Evolutionary conservation across 1,140 invertebrate species (phyloP), one percentile per base, ranked within the genome.

Genomic region (Pseudomyrmex cubaensis): DNA sequence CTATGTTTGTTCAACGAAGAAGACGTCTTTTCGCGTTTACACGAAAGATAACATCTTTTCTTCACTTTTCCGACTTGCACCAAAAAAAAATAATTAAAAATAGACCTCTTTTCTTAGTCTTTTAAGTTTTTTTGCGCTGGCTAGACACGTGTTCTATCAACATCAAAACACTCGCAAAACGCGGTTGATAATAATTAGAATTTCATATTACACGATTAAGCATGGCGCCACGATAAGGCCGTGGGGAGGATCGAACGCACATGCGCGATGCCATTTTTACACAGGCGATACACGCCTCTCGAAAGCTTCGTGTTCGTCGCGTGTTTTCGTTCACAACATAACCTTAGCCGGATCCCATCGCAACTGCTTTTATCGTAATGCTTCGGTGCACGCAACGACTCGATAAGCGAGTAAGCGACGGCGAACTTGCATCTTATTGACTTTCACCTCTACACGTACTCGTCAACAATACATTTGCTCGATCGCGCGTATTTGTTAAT

Each of bases 191-290:
- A 25, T 75, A 64, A 25, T 75, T n/a, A 48, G 25, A 12, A 2
- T 56, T 64, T 35, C 2, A 1, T 12, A 15, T 50, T 35, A 12
- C 15, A 1, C 44, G 15, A 59, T 70, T 46, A 25, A 80, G 9
- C 20, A 2, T 59, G 66, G 76, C 76, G 66, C 66, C 76, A 70
- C 46, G 20, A 35, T 70, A 59, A 70, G 2, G 2, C 35, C 17
- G 20, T 12, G 76, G 0, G 35, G 5, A 35, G 35, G 35, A 80
- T 80, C 66, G 44, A 70, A 2, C 20, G 76, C 66, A 72, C 76
- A 80, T 80, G 76, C 76, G 76, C 66, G 22, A 4, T 46, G n/a
- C 17, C 20, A 50, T 50, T 78, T 61, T 80, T 9, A 8, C 35
- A 35, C 35, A 70, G 59, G 76, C 35, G 0, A 35, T 12, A 20